Conservation (phyloP, 2,113 vertebrate species). For the Oryzias woworae region DNA sequence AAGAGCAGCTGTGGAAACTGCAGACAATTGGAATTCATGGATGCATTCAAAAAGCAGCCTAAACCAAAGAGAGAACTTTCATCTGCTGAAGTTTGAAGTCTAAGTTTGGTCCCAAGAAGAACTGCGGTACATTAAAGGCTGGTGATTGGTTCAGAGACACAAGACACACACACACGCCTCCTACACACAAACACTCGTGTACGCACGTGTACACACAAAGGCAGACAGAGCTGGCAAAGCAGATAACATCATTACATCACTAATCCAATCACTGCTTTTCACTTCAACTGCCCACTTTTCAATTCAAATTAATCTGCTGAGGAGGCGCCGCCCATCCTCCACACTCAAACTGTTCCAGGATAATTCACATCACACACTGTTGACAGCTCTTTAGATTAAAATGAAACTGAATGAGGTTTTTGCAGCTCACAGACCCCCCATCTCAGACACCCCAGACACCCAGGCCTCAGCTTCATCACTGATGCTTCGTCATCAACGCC, state of each 20-base stretch:
- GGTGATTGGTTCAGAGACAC: neutral
- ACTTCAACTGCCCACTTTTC: slow-evolving; percentile 40
- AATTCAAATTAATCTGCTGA: slow-evolving; percentile 43
- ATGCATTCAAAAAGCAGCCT: no score
- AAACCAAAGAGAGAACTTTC: no score
- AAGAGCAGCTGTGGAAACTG: no score
- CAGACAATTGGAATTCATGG: no score
- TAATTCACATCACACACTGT: slow-evolving; percentile 2
- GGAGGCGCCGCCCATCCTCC: slow-evolving; percentile 10
- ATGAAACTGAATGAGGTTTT: no score
- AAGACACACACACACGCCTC: neutral
- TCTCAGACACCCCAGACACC: no score
- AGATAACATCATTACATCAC: slow-evolving; percentile 46
- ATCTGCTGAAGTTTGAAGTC: no score
- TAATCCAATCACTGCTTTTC: slow-evolving; percentile 58
- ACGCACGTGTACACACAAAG: slow-evolving; percentile 9
- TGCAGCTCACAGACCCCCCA: no score
- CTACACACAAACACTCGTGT: neutral
- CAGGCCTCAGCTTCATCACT: no score
- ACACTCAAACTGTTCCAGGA: slow-evolving; percentile 1
- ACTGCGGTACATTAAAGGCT: no score
- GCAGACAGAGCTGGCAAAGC: slow-evolving; percentile 18
- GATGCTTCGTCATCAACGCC: no score
- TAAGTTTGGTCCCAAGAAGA: no score
- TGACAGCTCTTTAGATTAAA: neutral